Evolutionary conservation across 1,140 invertebrate genomes (phyloP), one percentile per base, ranked within the genome.

Genomic region (Tetragonula clypearis): DNA sequence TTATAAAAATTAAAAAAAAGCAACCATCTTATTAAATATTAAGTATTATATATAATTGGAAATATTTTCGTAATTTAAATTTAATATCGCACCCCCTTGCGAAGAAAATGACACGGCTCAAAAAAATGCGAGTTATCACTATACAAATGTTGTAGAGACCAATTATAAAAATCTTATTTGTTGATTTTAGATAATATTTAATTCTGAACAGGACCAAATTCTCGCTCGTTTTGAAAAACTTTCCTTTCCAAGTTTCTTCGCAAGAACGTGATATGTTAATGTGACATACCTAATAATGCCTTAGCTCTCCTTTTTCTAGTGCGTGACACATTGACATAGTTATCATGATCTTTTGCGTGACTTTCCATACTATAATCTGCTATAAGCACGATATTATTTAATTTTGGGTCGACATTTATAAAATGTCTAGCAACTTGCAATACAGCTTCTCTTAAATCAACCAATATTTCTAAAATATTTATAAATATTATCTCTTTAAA

Each of bases 311-410:
- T 96, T 88, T 97, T 97, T 84, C 98, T 96, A 90, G 97, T 98
- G 86, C 97, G 96, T 17, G 98, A 98, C 15, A 98, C 98, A 95
- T 98, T 98, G 19, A 99, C 97, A 95, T 99, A 99, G 94, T 97
- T 98, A 90, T 99, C 98, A 94, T 99, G 97, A 95, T 99, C 99
- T 91, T 97, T 97, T 49, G 97, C 96, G 95, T 99, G 99, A 92
- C 98, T 99, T 92, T 99, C 98, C 96, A 98, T 98, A 75, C 96
- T 97, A 93, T 99, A 99, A 95, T 99, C 99, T 77, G 99, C 98
- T 87, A 98, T 96, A 53, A 99, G 95, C 77, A 96, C 96, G n/a
- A 97, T 96, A 92, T 97, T 97, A 79, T 95, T 96, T 82, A 97
- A 94, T 93, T 97, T 97, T 76, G 97, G 97, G 94, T 98, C 97